phyloP scores from a whole-genome alignment of 2,797 vertebrate species.

The Spea hammondii region DNA sequence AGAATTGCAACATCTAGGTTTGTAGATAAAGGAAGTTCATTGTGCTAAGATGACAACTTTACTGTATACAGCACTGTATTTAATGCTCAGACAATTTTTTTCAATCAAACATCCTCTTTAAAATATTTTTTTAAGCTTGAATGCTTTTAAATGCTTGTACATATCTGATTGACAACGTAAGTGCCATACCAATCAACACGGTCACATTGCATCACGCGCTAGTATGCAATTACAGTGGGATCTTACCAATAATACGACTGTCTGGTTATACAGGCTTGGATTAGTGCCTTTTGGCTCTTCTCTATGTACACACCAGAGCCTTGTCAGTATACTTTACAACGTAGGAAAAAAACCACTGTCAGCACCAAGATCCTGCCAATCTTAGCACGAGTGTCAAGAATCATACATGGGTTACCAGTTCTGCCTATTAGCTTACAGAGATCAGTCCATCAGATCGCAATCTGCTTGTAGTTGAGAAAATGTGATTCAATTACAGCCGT shows the following conservation, averaged over 20 bases:
- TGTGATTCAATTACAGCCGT: neutral
- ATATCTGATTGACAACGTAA: too few relatives aligned
- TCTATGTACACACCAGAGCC: slow-evolving; percentile 18
- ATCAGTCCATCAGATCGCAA: neutral
- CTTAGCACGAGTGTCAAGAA: slow-evolving; percentile 1
- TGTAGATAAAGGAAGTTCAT: too few relatives aligned
- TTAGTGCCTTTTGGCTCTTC: slow-evolving; percentile 18
- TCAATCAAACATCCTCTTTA: too few relatives aligned
- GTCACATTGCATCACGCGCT: too few relatives aligned
- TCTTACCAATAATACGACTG: neutral
- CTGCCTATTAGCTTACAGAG: neutral
- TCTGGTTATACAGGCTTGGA: slow-evolving; percentile 10
- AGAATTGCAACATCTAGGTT: too few relatives aligned
- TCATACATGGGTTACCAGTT: slow-evolving; percentile 16
- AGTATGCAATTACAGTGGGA: neutral
- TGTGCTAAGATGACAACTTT: too few relatives aligned
- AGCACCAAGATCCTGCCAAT: slow-evolving; percentile 1
- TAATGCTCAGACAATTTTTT: too few relatives aligned
- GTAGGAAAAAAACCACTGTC: slow-evolving; percentile 20
- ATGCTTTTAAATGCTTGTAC: too few relatives aligned
- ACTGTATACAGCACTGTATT: too few relatives aligned
- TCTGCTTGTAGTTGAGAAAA: neutral
- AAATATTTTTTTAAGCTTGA: too few relatives aligned
- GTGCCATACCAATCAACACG: too few relatives aligned
- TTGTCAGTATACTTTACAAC: slow-evolving; percentile 23